A percentile compares a stretch with the other conserved stretches of the same genome.
Conservation (phyloP, 2,888 invertebrate genomes). For the Rhaphigaster nebulosa region DNA sequence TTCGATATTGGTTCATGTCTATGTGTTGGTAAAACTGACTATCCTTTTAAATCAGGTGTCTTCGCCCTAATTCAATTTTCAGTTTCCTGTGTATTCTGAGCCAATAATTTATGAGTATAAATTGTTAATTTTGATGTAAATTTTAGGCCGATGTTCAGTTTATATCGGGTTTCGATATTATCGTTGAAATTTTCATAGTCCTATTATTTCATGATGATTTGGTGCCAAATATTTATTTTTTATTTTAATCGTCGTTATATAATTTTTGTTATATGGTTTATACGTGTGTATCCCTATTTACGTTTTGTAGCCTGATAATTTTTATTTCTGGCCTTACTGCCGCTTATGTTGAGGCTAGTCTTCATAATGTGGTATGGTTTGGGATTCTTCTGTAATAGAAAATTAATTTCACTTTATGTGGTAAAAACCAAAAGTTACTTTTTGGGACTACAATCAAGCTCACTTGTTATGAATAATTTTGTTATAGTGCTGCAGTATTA, state of each 20-base stretch:
- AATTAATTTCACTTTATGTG: no score
- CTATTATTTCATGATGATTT: neutral
- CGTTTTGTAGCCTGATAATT: neutral
- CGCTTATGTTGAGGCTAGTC: neutral
- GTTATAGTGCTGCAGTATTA: neutral
- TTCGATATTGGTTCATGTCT: neutral
- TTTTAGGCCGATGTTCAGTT: neutral
- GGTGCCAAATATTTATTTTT: neutral
- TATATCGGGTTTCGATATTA: neutral
- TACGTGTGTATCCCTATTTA: neutral
- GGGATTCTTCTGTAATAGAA: no score
- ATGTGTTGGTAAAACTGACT: neutral
- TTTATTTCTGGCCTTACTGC: neutral
- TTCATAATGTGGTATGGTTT: neutral
- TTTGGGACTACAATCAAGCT: neutral
- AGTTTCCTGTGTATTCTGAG: neutral
- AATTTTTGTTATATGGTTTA: neutral
- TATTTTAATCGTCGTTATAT: neutral
- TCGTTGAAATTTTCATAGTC: neutral
- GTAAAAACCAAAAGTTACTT: neutral
- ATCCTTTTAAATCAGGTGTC: neutral
- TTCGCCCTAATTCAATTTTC: neutral
- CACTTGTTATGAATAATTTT: neutral
- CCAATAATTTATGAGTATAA: neutral
- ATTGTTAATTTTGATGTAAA: neutral